Base-by-base conservation (phyloP, 2,113 vertebrate genomes). In the Pseudorhombus dupliciocellatus region DNA sequence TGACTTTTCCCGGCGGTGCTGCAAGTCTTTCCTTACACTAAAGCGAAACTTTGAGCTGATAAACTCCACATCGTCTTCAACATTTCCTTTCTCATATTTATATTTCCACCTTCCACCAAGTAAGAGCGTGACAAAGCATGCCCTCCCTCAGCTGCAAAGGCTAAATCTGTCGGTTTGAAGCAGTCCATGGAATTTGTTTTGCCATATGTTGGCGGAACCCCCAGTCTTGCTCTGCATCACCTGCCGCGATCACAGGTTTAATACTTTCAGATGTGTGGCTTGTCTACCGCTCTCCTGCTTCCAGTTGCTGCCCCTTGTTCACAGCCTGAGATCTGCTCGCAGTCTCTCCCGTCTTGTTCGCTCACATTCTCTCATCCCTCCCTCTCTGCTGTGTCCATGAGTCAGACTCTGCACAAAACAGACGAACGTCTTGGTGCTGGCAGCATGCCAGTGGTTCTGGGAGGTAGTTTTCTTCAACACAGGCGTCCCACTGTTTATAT, bases 391-490 rank as follows among this genome's bases (percentile, higher is more conserved):
- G 62, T 75, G 53, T 77, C 78, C 61, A 51, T 75, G 81, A 91
- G 84, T 88, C 86, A 81, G 77, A 64, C 86, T 78, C 66, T 67
- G 85, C 80, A 87, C 83, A 86, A 90, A 92, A 87, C 89, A 86
- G 81, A 90, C 88, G 89, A 91, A 87, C 89, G 88, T 91, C 90
- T 91, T 85, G 56, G 20, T 64, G 73, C 74, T 93, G 93, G 94
- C 90, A 57, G 56, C 58, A 34, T 83, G 91, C 93, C 93, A 91
- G 76, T 52, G 76, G 85, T 90, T 91, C 88, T 90, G 90, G 90
- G 92, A 93, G 90, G 90, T 92, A 85, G 90, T 92, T 91, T 93
- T 90, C 86, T 86, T 89, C 80, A 87, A 87, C 90, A 75, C 84
- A 78, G 83, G 75, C 56, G 46, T 81, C 81, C 83, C 69, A 80